Base-by-base conservation (phyloP, 2,797 vertebrate species). In the Gymnopithys bicolor region DNA sequence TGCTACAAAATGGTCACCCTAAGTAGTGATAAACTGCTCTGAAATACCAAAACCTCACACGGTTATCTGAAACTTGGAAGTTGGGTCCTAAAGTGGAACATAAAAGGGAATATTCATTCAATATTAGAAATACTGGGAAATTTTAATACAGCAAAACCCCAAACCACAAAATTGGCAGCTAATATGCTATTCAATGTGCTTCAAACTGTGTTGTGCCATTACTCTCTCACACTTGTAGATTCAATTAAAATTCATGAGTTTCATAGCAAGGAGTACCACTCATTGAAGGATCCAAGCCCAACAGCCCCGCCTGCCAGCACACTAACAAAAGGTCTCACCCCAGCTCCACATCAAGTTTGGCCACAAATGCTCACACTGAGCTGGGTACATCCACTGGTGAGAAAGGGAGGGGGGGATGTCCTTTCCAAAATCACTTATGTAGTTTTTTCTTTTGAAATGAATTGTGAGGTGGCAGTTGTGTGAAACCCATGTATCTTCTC, bases 101-200 rank as follows among this genome's bases (percentile, higher is more conserved):
- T 52, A 46, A 76, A 91, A 77, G 23, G 19, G n/a, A 51, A 55
- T 13, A 27, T 48, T 86, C 77, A 48, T 73, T 82, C 80, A 84
- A 7, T 46, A 86, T 90, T 94, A 79, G 87, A 92, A 95, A 83
- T 35, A 84, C 52, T 28, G 45, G 55, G 89, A 93, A 63, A 63
- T 88, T 87, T 37, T 73, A 83, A 93, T 27, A 67, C 48, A 70
- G 41, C 82, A 87, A 91, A 96, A 88, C 71, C 73, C 89, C 73
- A 91, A 81, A 70, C 84, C 93, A 83, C 92, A 74, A 35, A 88
- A 88, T 41, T 91, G 94, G 93, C 89, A 92, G 62, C 64, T 77
- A 86, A 79, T 67, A 63, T 5, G 1, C 77, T 79, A 81, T 62
- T 91, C 87, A 84, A 4, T 5, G 77, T 19, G 55, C 55, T 86